Percentiles rank a stretch among this genome's conserved stretches.
These are phyloP conservation scores for Euura saliciscinereae DNA, from an alignment of 1,140 invertebrate genomes.

Conservation along the genomic window DNA sequence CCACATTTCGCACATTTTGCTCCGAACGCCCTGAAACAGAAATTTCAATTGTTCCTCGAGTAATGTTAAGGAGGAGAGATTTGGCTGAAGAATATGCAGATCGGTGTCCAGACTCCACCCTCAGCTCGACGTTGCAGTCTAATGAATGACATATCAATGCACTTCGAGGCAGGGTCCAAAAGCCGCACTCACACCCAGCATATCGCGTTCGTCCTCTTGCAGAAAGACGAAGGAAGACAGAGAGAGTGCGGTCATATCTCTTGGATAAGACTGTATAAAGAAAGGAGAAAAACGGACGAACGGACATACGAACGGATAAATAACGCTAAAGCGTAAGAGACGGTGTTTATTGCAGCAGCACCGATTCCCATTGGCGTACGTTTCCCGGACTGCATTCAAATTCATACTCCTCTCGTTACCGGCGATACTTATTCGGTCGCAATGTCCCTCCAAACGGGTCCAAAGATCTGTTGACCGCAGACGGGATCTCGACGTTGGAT, in stretches of 20 bases:
- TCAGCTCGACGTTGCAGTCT: neutral
- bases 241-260: neutral
- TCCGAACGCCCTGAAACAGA: slow-evolving; percentile 85
- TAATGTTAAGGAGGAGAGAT: too few relatives aligned
- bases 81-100: too few relatives aligned
- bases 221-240: neutral
- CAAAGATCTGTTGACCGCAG: too few relatives aligned
- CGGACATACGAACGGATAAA: slow-evolving; percentile 2
- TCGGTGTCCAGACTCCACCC: neutral
- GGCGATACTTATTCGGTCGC: neutral
- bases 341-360: slow-evolving; percentile 6
- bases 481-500: too few relatives aligned
- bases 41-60: too few relatives aligned
- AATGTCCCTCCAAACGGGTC: too few relatives aligned
- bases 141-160: slow-evolving; percentile 1
- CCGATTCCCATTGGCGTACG: neutral
- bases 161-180: neutral
- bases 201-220: neutral
- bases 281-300: neutral
- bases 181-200: neutral
- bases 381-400: neutral
- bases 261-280: slow-evolving; percentile 7
- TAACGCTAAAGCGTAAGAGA: slow-evolving; percentile 7
- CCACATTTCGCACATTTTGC: slow-evolving; percentile 96
- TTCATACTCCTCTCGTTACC: neutral